Evolutionary conservation across 2,113 vertebrate genomes (phyloP).

Genomic region (Phylloscopus whistleri): DNA sequence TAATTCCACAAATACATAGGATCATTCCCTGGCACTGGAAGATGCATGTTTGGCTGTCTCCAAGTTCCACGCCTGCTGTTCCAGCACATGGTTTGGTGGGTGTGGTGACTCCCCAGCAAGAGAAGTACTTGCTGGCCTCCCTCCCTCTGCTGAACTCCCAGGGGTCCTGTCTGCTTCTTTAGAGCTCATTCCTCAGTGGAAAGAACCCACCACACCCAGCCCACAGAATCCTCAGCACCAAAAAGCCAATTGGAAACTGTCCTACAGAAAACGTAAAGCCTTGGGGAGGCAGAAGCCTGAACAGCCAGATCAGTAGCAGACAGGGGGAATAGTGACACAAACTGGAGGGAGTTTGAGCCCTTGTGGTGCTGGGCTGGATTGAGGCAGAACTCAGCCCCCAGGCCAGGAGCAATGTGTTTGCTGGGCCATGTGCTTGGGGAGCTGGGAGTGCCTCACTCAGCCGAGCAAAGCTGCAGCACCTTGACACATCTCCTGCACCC

Average conservation of each 20-base stretch:
- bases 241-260: not conserved
- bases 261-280: not conserved
- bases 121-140: not conserved
- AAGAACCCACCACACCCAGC: not conserved
- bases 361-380: not conserved
- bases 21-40: not conserved
- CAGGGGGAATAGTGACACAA: not conserved
- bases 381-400: not conserved
- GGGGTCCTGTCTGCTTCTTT: not conserved
- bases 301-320: not conserved
- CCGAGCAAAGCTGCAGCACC: not conserved
- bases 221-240: not conserved
- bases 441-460: not conserved
- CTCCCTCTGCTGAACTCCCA: not conserved
- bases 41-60: rapidly evolving
- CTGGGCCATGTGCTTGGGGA: not conserved
- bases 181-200: not conserved
- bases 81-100: not conserved
- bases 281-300: not conserved
- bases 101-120: not conserved
- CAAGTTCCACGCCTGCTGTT: not conserved
- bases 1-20: not conserved
- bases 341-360: not conserved
- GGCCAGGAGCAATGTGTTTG: not conserved
- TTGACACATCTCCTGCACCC: not conserved